Conservation (phyloP, 2,888 invertebrate species). For the Leptura quadrifasciata region DNA sequence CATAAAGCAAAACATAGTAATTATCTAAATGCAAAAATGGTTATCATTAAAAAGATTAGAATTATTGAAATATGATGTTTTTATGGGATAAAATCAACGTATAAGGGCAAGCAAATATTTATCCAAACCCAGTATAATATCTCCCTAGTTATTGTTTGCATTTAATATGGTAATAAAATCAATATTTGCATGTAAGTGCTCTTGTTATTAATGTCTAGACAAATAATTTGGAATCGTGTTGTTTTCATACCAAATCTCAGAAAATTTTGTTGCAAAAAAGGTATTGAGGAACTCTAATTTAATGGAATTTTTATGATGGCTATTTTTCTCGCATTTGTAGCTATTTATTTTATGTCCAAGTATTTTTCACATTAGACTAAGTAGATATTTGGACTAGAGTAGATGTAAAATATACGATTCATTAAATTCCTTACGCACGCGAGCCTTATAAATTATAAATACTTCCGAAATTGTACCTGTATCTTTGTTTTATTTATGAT, state of each 20-base stretch:
- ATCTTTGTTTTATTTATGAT: too few species aligned
- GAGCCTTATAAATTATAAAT: too few species aligned
- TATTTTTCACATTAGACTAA: too few species aligned
- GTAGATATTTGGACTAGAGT: too few species aligned
- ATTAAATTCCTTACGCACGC: too few species aligned
- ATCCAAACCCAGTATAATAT: slow-evolving; percentile 48
- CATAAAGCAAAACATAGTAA: background rate
- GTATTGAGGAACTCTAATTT: background rate
- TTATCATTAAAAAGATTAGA: slow-evolving; percentile 1
- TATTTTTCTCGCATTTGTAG: too few species aligned
- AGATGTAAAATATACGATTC: too few species aligned
- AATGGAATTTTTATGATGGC: too few species aligned
- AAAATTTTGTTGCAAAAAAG: background rate
- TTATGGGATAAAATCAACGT: slow-evolving; percentile 29
- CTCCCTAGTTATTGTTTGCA: slow-evolving; percentile 47
- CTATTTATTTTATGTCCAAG: too few species aligned
- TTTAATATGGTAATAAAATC: slow-evolving; percentile 53
- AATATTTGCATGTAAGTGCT: slow-evolving; percentile 44
- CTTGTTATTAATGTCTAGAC: slow-evolving; percentile 15
- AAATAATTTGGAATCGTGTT: slow-evolving; percentile 3
- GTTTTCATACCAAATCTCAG: background rate
- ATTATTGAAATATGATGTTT: slow-evolving; percentile 15
- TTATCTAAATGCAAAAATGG: background rate
- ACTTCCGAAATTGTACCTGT: too few species aligned
- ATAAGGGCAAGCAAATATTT: slow-evolving; percentile 45